Evolutionary conservation across 2,888 invertebrate species (phyloP).

Genomic region (Steinernema carpocapsae): DNA sequence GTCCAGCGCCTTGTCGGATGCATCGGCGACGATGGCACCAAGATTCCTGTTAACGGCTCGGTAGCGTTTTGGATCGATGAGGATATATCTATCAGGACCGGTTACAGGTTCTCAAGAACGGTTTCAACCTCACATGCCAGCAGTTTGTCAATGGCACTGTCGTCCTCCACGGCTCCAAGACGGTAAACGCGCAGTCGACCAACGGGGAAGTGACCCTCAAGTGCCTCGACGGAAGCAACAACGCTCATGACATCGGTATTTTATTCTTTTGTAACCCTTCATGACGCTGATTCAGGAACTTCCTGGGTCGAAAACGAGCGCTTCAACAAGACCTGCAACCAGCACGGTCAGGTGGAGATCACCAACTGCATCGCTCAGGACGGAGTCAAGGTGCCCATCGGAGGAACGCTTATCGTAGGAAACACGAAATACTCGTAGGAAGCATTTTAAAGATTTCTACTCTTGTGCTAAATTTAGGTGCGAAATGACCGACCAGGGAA

Average conservation of each 20-base stretch:
- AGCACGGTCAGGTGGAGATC: conserved; percentile 50
- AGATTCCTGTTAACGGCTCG: conserved; percentile 42
- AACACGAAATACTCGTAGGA: conserved; percentile 5
- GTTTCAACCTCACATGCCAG: conserved; percentile 50
- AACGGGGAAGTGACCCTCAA: conserved; percentile 32
- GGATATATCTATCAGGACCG: too few relatives aligned
- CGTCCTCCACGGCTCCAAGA: conserved; percentile 52
- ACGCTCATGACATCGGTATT: conserved; percentile 25
- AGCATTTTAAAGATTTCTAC: too few relatives aligned
- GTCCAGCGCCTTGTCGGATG: conserved; percentile 44
- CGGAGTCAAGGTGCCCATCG: conserved; percentile 42
- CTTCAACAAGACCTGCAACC: conserved; percentile 52
- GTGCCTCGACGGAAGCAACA: conserved; percentile 37
- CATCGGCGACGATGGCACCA: conserved; percentile 49
- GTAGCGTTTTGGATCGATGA: too few relatives aligned
- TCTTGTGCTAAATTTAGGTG: too few relatives aligned
- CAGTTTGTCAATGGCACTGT: conserved; percentile 54
- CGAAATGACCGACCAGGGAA: conserved; percentile 48
- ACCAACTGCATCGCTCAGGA: conserved; percentile 54
- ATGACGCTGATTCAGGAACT: neutral
- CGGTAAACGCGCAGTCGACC: conserved; percentile 39
- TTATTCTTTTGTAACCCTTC: neutral
- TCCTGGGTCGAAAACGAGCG: conserved; percentile 53
- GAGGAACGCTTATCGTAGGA: conserved; percentile 6
- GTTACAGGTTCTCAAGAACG: conserved; percentile 32